A percentile compares a stretch with the other conserved stretches of the same genome.
Conservation (phyloP, 1,140 invertebrate genomes). For the Dreissena polymorpha region DNA sequence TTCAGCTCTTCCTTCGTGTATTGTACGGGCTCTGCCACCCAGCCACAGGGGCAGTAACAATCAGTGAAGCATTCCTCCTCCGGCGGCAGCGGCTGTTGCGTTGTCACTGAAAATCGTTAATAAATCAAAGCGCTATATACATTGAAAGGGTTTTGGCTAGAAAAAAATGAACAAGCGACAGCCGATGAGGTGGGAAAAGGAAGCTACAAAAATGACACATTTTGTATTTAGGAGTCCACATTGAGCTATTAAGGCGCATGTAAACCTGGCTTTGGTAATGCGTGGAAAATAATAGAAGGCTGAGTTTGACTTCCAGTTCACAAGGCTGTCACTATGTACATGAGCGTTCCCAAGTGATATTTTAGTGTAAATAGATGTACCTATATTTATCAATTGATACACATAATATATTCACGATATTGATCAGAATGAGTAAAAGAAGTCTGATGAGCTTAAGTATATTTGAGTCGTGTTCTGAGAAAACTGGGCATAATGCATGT, state of each 20-base stretch:
- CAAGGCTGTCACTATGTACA: too few relatives aligned
- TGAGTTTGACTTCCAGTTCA: too few relatives aligned
- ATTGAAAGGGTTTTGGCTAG: neutral
- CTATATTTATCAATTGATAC: too few relatives aligned
- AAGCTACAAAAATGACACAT: neutral
- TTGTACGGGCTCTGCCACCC: slow-evolving; percentile 17
- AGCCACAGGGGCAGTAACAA: slow-evolving; percentile 44
- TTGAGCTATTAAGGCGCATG: neutral
- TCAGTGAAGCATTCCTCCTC: slow-evolving; percentile 29
- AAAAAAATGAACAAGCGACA: neutral
- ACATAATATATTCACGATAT: too few relatives aligned
- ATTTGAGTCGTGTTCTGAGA: too few relatives aligned
- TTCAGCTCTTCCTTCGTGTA: slow-evolving; percentile 27
- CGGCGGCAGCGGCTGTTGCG: neutral
- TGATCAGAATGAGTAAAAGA: too few relatives aligned
- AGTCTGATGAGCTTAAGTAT: too few relatives aligned
- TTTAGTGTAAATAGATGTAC: too few relatives aligned
- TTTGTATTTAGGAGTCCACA: neutral
- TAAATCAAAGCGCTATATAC: neutral
- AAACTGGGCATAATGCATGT: too few relatives aligned
- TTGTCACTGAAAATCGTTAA: neutral
- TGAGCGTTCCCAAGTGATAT: too few relatives aligned
- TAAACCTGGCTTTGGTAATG: neutral
- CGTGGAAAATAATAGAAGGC: too few relatives aligned
- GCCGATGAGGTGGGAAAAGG: neutral